phyloP scores from a whole-genome alignment of 2,797 vertebrate species.

The Rhadinocentrus ornatus region DNA sequence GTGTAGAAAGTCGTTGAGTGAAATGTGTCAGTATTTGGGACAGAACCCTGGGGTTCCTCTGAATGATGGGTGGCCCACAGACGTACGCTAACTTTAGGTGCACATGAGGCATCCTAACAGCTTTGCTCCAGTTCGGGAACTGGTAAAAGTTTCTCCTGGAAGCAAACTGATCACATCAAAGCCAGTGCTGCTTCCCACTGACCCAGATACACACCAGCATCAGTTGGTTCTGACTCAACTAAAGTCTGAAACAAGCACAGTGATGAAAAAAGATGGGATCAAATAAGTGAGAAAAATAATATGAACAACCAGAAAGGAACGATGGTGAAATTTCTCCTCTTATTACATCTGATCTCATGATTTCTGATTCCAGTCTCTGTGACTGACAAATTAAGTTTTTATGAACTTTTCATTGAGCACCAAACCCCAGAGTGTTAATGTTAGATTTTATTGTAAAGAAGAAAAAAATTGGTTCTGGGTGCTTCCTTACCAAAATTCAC shows the following conservation, averaged over 20 bases:
- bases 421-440: background rate
- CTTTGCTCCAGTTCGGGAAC: slow-evolving; percentile 61
- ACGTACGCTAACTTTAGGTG: slow-evolving; percentile 3
- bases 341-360: background rate
- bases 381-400: slow-evolving; percentile 3
- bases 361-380: background rate
- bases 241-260: slow-evolving; percentile 15
- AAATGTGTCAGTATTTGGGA: slow-evolving; percentile 38
- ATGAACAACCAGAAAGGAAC: background rate
- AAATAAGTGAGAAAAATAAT: background rate
- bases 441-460: background rate
- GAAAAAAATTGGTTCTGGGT: background rate
- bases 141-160: slow-evolving; percentile 42
- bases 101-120: slow-evolving; percentile 34
- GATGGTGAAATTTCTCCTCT: background rate
- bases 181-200: slow-evolving; percentile 33
- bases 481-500: too few species aligned
- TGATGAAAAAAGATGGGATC: slow-evolving; percentile 14
- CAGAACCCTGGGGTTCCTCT: slow-evolving; percentile 37
- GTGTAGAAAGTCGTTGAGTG: background rate
- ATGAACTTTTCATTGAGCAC: background rate
- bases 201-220: slow-evolving; percentile 50
- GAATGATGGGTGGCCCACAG: slow-evolving; percentile 14
- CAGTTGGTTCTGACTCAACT: slow-evolving; percentile 18
- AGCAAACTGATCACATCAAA: slow-evolving; percentile 31